Percentiles rank a stretch among this genome's conserved stretches.
These are phyloP conservation scores for Lymantria monacha DNA, from an alignment of 2,888 invertebrate genomes.

Conservation along the genomic window DNA sequence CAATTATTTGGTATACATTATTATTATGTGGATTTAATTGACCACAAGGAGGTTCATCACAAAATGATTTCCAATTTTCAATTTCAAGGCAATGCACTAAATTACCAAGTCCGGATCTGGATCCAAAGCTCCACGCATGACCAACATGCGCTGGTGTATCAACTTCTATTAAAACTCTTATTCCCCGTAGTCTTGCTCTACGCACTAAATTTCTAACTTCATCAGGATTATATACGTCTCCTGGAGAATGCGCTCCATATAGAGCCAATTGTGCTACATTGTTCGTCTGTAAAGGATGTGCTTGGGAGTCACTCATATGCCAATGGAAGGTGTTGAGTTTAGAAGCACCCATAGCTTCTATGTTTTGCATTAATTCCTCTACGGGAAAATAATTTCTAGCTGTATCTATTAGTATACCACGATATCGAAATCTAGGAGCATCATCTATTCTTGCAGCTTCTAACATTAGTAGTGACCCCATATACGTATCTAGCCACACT, in stretches of 20 bases:
- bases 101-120: constrained; percentile 84
- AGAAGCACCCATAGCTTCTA: constrained; percentile 93
- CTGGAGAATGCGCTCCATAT: constrained; percentile 90
- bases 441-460: constrained; percentile 86
- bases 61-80: constrained; percentile 86
- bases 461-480: constrained; percentile 82
- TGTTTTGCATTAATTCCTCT: constrained; percentile 84
- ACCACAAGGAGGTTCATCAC: constrained; percentile 91
- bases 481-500: constrained; percentile 87
- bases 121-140: constrained; percentile 90
- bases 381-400: constrained; percentile 92
- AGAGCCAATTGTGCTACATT: constrained; percentile 87
- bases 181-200: constrained; percentile 90
- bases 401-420: constrained; percentile 95
- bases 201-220: constrained; percentile 87
- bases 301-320: constrained; percentile 93
- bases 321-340: constrained; percentile 97
- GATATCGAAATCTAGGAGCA: constrained; percentile 87
- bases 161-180: constrained; percentile 92
- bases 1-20: constrained; percentile 85
- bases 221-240: constrained; percentile 85
- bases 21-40: constrained; percentile 89
- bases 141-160: constrained; percentile 93
- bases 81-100: constrained; percentile 88
- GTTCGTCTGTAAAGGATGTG: constrained; percentile 91